A percentile compares a stretch with the other conserved stretches of the same genome.
These are phyloP conservation scores for Oreortyx pictus DNA, from an alignment of 2,797 vertebrate genomes.

Conservation along the genomic window DNA sequence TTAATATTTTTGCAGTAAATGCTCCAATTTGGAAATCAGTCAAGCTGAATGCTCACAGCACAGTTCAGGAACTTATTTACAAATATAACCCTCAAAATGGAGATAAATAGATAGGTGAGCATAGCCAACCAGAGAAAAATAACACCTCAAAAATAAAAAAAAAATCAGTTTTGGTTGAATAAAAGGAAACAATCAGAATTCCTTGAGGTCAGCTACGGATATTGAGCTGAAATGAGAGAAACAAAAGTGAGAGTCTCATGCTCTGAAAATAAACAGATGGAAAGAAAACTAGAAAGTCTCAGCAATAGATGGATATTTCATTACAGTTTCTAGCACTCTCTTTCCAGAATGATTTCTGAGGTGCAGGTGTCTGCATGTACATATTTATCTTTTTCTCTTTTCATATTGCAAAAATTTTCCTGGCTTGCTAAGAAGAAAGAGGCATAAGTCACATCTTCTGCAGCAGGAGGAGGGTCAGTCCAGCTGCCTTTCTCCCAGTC, in stretches of 20 bases:
- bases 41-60: constrained; percentile 13
- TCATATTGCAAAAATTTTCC: not conserved
- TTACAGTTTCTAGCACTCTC: not conserved
- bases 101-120: not conserved
- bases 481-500: not conserved
- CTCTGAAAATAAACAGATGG: not conserved
- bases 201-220: not conserved
- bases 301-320: not conserved
- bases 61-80: constrained; percentile 22
- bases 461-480: not conserved
- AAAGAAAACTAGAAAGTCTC: constrained; percentile 13
- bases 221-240: not conserved
- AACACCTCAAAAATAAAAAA: not conserved
- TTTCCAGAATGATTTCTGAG: not conserved
- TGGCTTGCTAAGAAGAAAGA: not conserved
- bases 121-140: not conserved
- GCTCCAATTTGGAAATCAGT: constrained; percentile 52
- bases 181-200: not conserved
- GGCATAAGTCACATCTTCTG: not conserved
- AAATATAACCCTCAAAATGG: constrained; percentile 5
- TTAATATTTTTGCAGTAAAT: constrained; percentile 62
- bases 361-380: not conserved
- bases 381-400: not conserved
- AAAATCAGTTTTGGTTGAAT: not conserved
- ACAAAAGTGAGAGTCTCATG: not conserved